phyloP scores from a whole-genome alignment of 2,888 invertebrate species.

The Idaea biselata region DNA sequence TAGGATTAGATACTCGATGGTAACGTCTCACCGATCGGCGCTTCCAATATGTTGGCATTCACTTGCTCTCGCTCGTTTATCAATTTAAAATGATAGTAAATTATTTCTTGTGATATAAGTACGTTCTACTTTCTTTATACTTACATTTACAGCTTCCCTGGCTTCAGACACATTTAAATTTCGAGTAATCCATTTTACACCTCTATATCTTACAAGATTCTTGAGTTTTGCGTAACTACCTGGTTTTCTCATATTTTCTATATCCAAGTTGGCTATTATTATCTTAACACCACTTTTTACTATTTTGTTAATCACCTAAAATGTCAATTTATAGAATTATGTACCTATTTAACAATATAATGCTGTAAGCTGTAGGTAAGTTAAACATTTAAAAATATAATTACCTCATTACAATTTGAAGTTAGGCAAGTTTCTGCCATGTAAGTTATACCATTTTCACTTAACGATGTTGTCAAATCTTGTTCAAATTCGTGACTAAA shows the following conservation, averaged over 20 bases:
- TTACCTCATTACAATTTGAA: conserved; percentile 27
- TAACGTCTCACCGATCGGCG: no score
- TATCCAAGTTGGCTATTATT: conserved; percentile 42
- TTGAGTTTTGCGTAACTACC: neutral
- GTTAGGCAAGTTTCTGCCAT: conserved; percentile 24
- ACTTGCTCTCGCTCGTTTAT: no score
- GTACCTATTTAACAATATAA: no score
- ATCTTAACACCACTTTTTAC: conserved; percentile 18
- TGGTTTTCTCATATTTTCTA: conserved; percentile 21
- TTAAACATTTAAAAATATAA: conserved; percentile 2
- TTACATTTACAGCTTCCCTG: conserved; percentile 13
- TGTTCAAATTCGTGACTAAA: conserved; percentile 37
- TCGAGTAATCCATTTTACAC: conserved; percentile 29
- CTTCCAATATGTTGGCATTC: no score
- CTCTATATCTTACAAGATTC: neutral
- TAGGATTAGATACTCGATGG: no score
- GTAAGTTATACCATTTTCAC: conserved; percentile 23
- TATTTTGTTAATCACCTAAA: neutral
- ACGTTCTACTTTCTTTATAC: neutral
- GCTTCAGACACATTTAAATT: conserved; percentile 16
- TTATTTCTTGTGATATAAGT: no score
- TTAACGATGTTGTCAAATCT: conserved; percentile 29
- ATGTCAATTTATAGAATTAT: neutral
- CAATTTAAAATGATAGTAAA: no score
- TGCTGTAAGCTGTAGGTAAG: no score